phyloP scores from a whole-genome alignment of 2,888 invertebrate genomes.

The Lasioglossum calceatum region DNA sequence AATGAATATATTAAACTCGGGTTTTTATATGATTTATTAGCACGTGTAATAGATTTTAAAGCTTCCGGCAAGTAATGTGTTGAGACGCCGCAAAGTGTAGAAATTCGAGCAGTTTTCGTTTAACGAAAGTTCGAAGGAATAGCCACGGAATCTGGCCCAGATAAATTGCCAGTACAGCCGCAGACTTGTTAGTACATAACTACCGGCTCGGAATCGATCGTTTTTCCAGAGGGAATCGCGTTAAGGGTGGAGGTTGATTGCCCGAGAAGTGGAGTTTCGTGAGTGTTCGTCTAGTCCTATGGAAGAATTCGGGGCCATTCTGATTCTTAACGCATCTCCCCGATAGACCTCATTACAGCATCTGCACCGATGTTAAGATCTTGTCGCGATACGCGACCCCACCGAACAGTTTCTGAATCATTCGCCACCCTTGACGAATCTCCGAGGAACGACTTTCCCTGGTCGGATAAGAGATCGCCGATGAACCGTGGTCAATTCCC shows the following conservation, averaged over 20 bases:
- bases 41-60: neutral
- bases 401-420: constrained; percentile 45
- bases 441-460: constrained; percentile 35
- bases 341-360: constrained; percentile 13
- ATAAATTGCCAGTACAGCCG: neutral
- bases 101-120: neutral
- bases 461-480: constrained; percentile 37
- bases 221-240: neutral
- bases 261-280: neutral
- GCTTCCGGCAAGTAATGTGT: neutral
- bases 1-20: neutral
- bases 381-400: constrained; percentile 34
- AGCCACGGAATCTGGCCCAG: neutral
- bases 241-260: neutral
- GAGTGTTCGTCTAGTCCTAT: neutral
- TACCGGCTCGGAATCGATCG: constrained; percentile 4
- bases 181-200: constrained; percentile 5
- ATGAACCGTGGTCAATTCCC: neutral
- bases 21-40: no score
- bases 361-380: constrained; percentile 55
- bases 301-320: neutral
- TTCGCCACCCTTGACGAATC: constrained; percentile 23
- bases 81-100: neutral
- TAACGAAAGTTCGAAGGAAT: neutral
- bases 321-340: neutral